Evolutionary conservation across 2,797 vertebrate species (phyloP), one percentile per base, ranked within the genome.

Genomic region (Ctenochaetus hawaiiensis): DNA sequence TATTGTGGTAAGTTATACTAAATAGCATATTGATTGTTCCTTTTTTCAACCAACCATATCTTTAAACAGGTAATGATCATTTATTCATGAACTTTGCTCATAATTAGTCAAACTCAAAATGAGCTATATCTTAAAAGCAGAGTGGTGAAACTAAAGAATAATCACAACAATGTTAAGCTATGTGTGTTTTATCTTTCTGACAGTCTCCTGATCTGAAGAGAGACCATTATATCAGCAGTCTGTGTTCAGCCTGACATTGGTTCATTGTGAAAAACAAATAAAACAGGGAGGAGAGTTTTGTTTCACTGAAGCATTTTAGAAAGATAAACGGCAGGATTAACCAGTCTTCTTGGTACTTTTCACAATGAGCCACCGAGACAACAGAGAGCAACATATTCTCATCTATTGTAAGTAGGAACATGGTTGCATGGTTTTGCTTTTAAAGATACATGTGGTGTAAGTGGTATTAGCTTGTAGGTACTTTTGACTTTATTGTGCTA

Each of bases 281-380:
- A 73, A 73, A 72, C 20, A 60, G 16, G 41, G 57, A 63, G 41
- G 62, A 17, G 4, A 72, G 44, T 62, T 10, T 60, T 69, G 72
- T 63, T 85, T 78, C 51, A 65, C 9, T 83, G 72, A 80, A 71
- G 47, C 64, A 44, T 65, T 72, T 72, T 39, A 67, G 20, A 34
- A 26, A 74, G 67, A 82, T 64, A 68, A 77, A 75, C 52, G 17
- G 59, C 67, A 18, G 2, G 70, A 75, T 23, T 47, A 71, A 75
- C 60, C 54, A 49, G 54, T 1, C 63, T 49, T 48, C 22, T 54
- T 7, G 0, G 37, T 80, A 66, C 58, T 73, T 77, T 81, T 44
- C 56, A 57, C 30, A 67, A 43, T 59, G 34, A 72, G n/a, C 23
- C 48, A 37, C 9, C 49, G 8, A 69, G 26, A 77, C 61, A 68